Conservation (phyloP, 2,113 vertebrate genomes). For the Podarcis raffonei region DNA sequence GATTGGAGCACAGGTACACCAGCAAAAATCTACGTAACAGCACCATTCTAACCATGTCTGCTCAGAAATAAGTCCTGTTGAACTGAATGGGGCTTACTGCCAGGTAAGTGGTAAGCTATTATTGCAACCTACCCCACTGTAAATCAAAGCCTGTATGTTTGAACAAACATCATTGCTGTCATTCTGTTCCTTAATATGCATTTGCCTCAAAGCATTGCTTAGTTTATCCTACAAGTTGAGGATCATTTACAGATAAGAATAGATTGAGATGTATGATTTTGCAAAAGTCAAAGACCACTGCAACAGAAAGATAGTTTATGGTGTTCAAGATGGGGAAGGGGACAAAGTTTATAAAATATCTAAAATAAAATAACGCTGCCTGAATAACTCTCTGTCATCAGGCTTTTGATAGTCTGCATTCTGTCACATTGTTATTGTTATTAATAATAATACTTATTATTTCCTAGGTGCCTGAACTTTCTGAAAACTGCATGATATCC, state of each 20-base stretch:
- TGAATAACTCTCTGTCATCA: background rate
- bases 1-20: background rate
- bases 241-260: background rate
- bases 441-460: too few relatives aligned
- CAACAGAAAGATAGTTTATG: background rate
- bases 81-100: too few relatives aligned
- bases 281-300: background rate
- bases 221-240: background rate
- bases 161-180: background rate
- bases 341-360: background rate
- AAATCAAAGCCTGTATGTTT: background rate
- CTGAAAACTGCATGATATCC: too few relatives aligned
- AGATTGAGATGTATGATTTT: background rate
- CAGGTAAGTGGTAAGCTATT: too few relatives aligned
- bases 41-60: too few relatives aligned
- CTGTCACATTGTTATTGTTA: too few relatives aligned
- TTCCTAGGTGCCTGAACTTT: too few relatives aligned
- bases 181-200: background rate
- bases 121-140: background rate
- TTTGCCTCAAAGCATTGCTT: background rate
- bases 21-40: background rate
- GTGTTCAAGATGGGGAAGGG: background rate
- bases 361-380: background rate
- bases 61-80: too few relatives aligned
- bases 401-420: too few relatives aligned